These are phyloP conservation scores for Panopea generosa DNA, from an alignment of 2,888 invertebrate genomes.

Conservation along the genomic window DNA sequence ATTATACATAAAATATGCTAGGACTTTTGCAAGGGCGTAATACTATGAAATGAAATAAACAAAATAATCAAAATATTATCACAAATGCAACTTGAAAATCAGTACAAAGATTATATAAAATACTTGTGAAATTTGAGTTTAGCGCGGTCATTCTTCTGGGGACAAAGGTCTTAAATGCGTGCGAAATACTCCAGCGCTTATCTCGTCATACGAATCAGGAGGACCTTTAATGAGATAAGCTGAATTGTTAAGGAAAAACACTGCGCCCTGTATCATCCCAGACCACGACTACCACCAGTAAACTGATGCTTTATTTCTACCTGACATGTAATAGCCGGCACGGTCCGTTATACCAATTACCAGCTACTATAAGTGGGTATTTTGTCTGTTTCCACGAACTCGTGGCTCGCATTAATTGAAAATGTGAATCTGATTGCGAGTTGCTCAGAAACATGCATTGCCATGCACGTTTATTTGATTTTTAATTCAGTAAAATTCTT, in stretches of 20 bases:
- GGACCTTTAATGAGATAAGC: constrained; percentile 25
- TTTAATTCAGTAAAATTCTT: too few species aligned
- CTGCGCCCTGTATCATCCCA: constrained; percentile 39
- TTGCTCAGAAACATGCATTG: too few species aligned
- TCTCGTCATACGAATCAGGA: constrained; percentile 19
- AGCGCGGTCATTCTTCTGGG: background rate
- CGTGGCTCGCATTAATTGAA: too few species aligned
- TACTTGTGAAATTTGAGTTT: constrained; percentile 20
- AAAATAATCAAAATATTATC: background rate
- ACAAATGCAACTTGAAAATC: constrained; percentile 36
- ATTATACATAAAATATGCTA: too few species aligned
- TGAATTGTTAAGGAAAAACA: constrained; percentile 41
- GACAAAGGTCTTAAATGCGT: constrained; percentile 30
- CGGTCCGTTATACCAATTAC: background rate
- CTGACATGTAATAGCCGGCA: background rate
- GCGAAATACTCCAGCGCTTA: constrained; percentile 43
- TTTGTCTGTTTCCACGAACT: too few species aligned
- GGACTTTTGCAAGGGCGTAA: too few species aligned
- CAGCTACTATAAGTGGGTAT: background rate
- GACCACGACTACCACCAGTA: constrained; percentile 39
- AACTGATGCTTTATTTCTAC: background rate
- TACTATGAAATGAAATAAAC: too few species aligned
- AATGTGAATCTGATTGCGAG: too few species aligned
- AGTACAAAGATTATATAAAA: constrained; percentile 26
- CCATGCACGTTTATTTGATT: too few species aligned